Evolutionary conservation across 2,797 vertebrate genomes (phyloP), one percentile per base, ranked within the genome.

Genomic region (Arctocebus calabarensis): DNA sequence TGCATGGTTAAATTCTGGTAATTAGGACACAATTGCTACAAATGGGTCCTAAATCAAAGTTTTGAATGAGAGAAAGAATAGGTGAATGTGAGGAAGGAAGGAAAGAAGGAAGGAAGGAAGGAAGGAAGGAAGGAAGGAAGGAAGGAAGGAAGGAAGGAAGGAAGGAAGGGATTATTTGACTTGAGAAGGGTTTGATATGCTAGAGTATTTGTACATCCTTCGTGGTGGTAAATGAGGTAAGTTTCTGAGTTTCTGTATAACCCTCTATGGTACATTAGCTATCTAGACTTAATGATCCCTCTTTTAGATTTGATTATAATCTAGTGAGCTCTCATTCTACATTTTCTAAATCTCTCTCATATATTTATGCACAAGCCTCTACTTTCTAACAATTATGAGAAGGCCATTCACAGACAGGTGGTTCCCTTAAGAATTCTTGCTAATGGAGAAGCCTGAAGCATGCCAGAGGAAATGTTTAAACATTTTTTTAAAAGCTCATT

Each of bases 381-480:
- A 25, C 14, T 79, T 90, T 83, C 27, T 59, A 88, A 64, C 2
- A 81, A 43, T 22, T 43, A 48, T 23, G 2, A 8, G 2, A 64
- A 82, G 12, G 40, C 34, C 23, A 71, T 34, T 79, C 55, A 37
- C 23, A 78, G 61, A 89, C 1, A 0, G 16, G 40, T 64, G 2
- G 6, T 48, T 89, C 81, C 75, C 90, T 73, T 23, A 70, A 95
- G 55, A 85, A 27, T 89, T 85, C 57, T 19, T 62, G 34, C 37
- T 78, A 89, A 93, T 13, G 83, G 25, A 52, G 7, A 78, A 85
- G 57, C 25, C 81, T n/a, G 43, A 62, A 84, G 55, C 52, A 66
- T 62, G 84, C 84, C 48, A 86, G 74, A 94, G n/a, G 84, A 94
- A 91, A 88, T 59, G 20, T 66, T 81, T 83, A 82, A 95, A 84